These are phyloP conservation scores for Myxocyprinus asiaticus DNA, from an alignment of 2,113 vertebrate species.

Conservation along the genomic window DNA sequence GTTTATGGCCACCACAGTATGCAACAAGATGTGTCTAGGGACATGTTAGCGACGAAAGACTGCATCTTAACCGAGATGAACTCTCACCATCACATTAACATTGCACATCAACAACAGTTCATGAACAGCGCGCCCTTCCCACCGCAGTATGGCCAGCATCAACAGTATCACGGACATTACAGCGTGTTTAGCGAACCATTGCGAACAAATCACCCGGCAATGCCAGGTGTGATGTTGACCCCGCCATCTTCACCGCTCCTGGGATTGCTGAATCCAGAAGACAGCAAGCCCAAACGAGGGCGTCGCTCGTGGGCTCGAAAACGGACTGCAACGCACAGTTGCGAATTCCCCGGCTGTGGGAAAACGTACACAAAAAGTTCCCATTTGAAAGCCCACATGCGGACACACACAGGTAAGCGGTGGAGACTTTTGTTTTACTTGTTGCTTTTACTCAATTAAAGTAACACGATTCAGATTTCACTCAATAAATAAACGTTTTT, in stretches of 20 bases:
- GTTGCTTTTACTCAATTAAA: background rate
- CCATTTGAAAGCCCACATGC: conserved; percentile 90
- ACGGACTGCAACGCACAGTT: conserved; percentile 88
- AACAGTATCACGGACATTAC: conserved; percentile 83
- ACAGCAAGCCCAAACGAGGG: conserved; percentile 83
- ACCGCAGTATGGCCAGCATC: conserved; percentile 70
- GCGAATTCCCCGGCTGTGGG: conserved; percentile 88
- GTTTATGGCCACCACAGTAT: conserved; percentile 66
- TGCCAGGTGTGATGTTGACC: conserved; percentile 82
- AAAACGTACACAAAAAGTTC: conserved; percentile 94
- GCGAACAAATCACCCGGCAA: conserved; percentile 69
- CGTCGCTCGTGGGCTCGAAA: conserved; percentile 87
- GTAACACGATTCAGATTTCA: background rate
- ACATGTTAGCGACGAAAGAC: conserved; percentile 63
- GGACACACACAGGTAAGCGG: conserved; percentile 86
- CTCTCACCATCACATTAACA: conserved; percentile 60
- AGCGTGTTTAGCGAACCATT: conserved; percentile 75
- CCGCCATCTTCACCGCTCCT: conserved; percentile 86
- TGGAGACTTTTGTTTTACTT: background rate
- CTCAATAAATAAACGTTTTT: background rate
- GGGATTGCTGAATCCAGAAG: conserved; percentile 82
- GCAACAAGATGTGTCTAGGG: conserved; percentile 59
- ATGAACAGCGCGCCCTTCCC: conserved; percentile 68
- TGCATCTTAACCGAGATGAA: conserved; percentile 70
- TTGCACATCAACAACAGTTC: conserved; percentile 63